A percentile compares a stretch with the other conserved stretches of the same genome.
These are phyloP conservation scores for Scaptodrosophila lebanonensis DNA, from an alignment of 1,140 invertebrate genomes.

Conservation along the genomic window DNA sequence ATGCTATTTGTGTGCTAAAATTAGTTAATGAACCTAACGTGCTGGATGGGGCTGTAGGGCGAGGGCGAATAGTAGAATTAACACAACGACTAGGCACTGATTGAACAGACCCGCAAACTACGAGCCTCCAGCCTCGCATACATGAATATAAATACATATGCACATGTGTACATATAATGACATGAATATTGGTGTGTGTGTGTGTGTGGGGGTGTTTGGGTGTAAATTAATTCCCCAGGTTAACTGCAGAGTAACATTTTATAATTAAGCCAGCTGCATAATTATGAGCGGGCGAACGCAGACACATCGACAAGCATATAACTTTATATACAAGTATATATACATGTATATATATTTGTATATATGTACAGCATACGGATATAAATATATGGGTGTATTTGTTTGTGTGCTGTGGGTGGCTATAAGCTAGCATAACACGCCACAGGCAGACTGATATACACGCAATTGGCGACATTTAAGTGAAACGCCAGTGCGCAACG, in stretches of 20 bases:
- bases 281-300: constrained; percentile 52
- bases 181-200: constrained; percentile 3
- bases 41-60: no score
- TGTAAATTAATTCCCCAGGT: constrained; percentile 73
- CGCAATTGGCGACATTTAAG: constrained; percentile 68
- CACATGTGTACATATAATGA: no score
- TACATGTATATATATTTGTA: constrained; percentile 5
- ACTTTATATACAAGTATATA: constrained; percentile 13
- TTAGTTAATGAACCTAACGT: constrained; percentile 63
- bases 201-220: constrained; percentile 13
- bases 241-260: constrained; percentile 71
- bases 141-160: no score
- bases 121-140: not conserved
- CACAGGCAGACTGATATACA: constrained; percentile 29
- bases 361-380: constrained; percentile 18
- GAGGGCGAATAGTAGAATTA: not conserved
- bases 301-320: constrained; percentile 20
- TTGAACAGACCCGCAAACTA: constrained; percentile 43
- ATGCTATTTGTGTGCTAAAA: constrained; percentile 62
- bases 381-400: not conserved
- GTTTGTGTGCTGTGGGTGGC: constrained; percentile 22
- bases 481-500: constrained; percentile 56
- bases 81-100: constrained; percentile 44
- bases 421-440: no score
- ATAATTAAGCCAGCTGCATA: constrained; percentile 74